Base-by-base conservation (phyloP, 2,797 vertebrate species). In the Pipistrellus pipistrellus region DNA sequence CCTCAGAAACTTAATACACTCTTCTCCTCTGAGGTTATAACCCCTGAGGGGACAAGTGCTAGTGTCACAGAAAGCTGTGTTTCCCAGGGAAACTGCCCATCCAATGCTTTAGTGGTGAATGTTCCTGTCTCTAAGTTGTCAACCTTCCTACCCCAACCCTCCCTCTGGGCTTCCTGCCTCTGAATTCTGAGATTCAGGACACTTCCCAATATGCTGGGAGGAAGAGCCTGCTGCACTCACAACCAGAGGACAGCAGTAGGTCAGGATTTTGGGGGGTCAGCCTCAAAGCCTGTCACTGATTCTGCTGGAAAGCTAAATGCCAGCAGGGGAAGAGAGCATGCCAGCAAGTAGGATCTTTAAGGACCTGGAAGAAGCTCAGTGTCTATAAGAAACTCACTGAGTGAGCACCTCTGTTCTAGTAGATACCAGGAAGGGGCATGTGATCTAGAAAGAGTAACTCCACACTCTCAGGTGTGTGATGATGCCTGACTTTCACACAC, bases 101-200 rank as follows among this genome's bases (percentile, higher is more conserved):
- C 25, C 20, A 35, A 27, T 6, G 4, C 7, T 11, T 68, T 83
- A 32, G 8, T 30, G 38, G 6, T 15, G 8, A 80, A 15, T 30
- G 23, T 41, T 80, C 35, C 35, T 59, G 14, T 80, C 55, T 69
- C 92, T 95, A 94, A 93, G 5, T 38, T 38, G 38, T 75, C 8
- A 87, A 18, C 72, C 10, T 14, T 3, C 35, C 12, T 11, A 15
- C 6, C 6, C 46, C 46, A n/a, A n/a, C n/a, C 76, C 77, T 38
- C 38, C 30, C n/a, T n/a, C 13, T 0, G 38, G 4, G 57, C 68
- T 84, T 89, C 91, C 85, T 93, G 91, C 80, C 75, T 66, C 46
- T 21, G 44, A 64, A 44, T 6, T n/a, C 69, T 25, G 35, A 75
- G 59, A 11, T 11, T 46, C 21, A 12, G 21, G 10, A 30, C 38